Evolutionary conservation across 2,888 invertebrate species (phyloP), one percentile per base, ranked within the genome.

Genomic region (Zaprionus lineosus): DNA sequence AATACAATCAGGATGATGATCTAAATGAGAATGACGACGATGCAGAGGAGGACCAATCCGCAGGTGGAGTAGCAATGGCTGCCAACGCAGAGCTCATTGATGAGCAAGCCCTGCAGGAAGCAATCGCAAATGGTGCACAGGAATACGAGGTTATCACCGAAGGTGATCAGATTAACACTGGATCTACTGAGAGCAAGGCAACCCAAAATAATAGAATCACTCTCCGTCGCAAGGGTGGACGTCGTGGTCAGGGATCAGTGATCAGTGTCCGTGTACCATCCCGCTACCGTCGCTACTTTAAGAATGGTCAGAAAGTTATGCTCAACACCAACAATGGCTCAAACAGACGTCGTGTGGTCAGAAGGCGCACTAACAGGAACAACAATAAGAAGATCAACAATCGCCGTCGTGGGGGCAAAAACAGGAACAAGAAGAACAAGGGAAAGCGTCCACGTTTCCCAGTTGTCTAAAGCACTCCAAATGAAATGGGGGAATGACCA

Each of bases 261-360:
- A 62, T 89, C 26, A 82, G 77, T 26, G 84, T 89, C 0, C 81
- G 88, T 1, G 71, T 89, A 8, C 89, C 89, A 1, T 77, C 83
- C 1, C 74, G 84, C 7, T 88, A 89, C 34, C 75, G 85, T 6
- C 78, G 81, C 34, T 88, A 86, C 60, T 89, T 88, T 65, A 84
- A 85, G 62, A 87, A 85, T 33, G 89, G 89, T 3, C 88, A 87
- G 44, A 86, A 81, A 36, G 78, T 87, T n/a, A 73, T 82, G 75
- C 51, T 88, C 12, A 87, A 84, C 44, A 66, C 77, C 36, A 75
- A 75, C 61, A 68, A 58, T 2, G 70, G 77, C 1, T 70, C 74
- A 5, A 36, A 4, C 34, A 86, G 64, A 59, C 77, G 82, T n/a
- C 86, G 87, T 11, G 77, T 77, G 1, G 44, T 72, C n/a, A 65